Base-by-base conservation (phyloP, 2,113 vertebrate genomes). In the Charina bottae region DNA sequence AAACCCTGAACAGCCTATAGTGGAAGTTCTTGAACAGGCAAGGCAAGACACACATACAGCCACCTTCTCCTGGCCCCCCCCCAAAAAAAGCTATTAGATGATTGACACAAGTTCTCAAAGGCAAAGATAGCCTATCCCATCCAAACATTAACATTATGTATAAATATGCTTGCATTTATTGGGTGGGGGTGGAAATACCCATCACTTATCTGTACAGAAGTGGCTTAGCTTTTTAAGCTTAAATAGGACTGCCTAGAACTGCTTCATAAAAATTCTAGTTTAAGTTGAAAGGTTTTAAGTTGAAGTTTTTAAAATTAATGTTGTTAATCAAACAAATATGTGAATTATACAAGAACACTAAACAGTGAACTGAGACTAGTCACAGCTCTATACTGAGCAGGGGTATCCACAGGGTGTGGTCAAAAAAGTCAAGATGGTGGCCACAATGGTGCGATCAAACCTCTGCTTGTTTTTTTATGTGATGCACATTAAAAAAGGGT, bases 31-130 rank as follows among this genome's bases (percentile, higher is more conserved):
- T 86, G 83, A 92, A 90, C 46, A 91, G 88, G 83, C 2, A 7
- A 89, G 83, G 62, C 46, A 60, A 64, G 49, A 15, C 23, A 54
- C 84, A 17, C 54, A 92, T 49, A 83, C 0, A 90, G 83, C 88
- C 24, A 60, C 86, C 58, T 42, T 58, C 46, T 55, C 94, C 89
- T 86, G 58, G 86, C n/a, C n/a, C n/a, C n/a, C n/a, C n/a, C n/a
- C 49, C 94, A 28, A 8, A 62, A 78, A 62, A 84, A 91, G 24
- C 53, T 90, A 90, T 6, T 92, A 94, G 92, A 92, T 64, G 93
- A 85, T 56, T 0, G 0, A 91, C 33, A 55, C 28, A 59, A 13
- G 2, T 95, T 90, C 85, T 92, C 64, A 93, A 4, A 83, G 23
- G 26, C 3, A 59, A 19, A 85, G 42, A 23, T 3, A 93, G 15